Base-by-base conservation (phyloP, 2,888 invertebrate genomes). In the Drosophila hamatofila region DNA sequence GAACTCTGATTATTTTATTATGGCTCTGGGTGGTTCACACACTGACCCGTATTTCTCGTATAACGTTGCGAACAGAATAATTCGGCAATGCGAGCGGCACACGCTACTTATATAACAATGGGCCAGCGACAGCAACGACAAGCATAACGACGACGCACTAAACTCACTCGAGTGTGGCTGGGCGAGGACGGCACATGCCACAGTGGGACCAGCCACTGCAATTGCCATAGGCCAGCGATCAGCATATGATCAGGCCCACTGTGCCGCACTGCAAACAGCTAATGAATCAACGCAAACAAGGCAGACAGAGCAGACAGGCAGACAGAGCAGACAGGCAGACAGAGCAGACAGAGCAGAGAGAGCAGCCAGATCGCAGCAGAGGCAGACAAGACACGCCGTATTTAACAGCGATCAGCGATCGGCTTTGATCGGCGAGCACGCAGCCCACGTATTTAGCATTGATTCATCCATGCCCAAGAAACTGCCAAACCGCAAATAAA, bases 21-120 rank as follows among this genome's bases (percentile, higher is more conserved):
- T 12, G 21, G 49, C 39, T 57, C 18, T 12, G 48, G 42, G 33
- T 57, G 54, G 66, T 71, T 88, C 73, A 74, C 87, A 86, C 88
- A 88, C 79, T 84, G 84, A 84, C 87, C 89, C 84, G 84, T 81
- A 71, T 86, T 87, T 87, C 55, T 55, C 74, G 67, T 65, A 54
- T 77, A 72, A 59, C 71, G 70, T 57, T 76, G 56, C 39, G 63
- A 56, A 64, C 85, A 86, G 90, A 91, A 91, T 91, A 90, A 88
- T 88, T 90, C 72, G 65, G 72, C 74, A 69, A 62, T 77, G 75
- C 68, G 72, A 71, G 62, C 68, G 75, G 66, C 89, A 66, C 80
- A 81, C 90, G 88, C 90, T 88, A 77, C 89, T 90, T 89, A 90
- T 90, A 89, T 90, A 88, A 90, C 81, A 72, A 73, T 56, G 55